Conservation (phyloP, 2,797 vertebrate genomes). For the Macrochelys suwanniensis region DNA sequence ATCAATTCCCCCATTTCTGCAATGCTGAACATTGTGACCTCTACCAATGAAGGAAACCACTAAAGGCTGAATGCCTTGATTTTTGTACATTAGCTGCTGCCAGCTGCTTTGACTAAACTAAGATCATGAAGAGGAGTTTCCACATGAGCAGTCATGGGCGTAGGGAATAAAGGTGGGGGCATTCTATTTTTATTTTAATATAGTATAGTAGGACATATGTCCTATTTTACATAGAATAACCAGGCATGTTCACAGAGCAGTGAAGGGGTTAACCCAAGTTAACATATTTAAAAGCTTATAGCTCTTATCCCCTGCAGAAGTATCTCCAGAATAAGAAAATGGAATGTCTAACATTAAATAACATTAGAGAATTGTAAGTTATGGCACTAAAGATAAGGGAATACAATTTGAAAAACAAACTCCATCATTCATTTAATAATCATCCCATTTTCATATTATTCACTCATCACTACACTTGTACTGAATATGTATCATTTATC, state of each 20-base stretch:
- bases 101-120: conserved; percentile 2
- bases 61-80: conserved; percentile 1
- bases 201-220: background rate
- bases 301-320: conserved; percentile 54
- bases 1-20: background rate
- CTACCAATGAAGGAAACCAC: conserved; percentile 37
- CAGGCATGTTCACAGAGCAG: background rate
- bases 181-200: background rate
- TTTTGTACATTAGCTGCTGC: background rate
- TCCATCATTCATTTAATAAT: conserved; percentile 63
- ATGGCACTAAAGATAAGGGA: conserved; percentile 41
- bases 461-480: conserved; percentile 52
- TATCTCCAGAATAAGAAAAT: conserved; percentile 41
- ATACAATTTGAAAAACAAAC: conserved; percentile 52
- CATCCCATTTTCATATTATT: conserved; percentile 58
- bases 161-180: background rate
- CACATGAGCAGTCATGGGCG: background rate
- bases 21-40: background rate
- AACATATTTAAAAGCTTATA: conserved; percentile 32
- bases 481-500: conserved; percentile 55
- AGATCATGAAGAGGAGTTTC: conserved; percentile 49
- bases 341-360: conserved; percentile 49
- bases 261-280: conserved; percentile 70
- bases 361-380: conserved; percentile 44
- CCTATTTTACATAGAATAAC: background rate